Conservation (phyloP, 2,113 vertebrate species). For the Serranochromis macrocephalus region DNA sequence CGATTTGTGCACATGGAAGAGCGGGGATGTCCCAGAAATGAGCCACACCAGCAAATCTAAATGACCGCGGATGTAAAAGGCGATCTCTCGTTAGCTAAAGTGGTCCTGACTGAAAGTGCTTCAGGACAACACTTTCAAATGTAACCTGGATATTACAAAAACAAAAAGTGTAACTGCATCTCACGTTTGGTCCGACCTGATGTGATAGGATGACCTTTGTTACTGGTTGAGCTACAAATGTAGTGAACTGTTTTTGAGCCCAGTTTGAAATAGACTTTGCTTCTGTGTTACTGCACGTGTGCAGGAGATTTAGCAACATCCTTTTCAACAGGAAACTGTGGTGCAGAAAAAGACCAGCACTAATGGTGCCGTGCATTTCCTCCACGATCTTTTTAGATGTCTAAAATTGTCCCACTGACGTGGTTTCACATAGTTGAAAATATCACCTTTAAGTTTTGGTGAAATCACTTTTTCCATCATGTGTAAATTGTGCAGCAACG, state of each 20-base stretch:
- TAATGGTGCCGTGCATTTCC: neutral
- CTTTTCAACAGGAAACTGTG: neutral
- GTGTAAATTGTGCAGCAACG: slow-evolving; percentile 35
- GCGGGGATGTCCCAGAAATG: neutral
- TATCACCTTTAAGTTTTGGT: neutral
- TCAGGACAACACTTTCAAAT: neutral
- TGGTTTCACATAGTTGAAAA: neutral
- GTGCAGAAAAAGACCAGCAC: neutral
- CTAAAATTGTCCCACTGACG: neutral
- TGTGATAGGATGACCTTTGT: neutral
- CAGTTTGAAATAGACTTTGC: neutral
- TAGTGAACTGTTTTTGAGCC: neutral
- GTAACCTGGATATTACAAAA: neutral
- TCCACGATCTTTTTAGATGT: neutral
- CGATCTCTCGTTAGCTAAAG: fast-evolving
- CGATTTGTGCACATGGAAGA: neutral
- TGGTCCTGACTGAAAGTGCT: neutral
- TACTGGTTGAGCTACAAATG: neutral
- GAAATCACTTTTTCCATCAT: neutral
- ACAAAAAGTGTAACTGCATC: neutral
- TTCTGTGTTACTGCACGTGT: neutral
- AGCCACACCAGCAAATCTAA: neutral
- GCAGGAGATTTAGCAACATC: neutral
- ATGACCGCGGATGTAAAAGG: neutral
- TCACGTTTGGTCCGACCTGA: neutral